Conservation (phyloP, 64 coral and sea anemone genomes). For the Astreopora myriophthalma region DNA sequence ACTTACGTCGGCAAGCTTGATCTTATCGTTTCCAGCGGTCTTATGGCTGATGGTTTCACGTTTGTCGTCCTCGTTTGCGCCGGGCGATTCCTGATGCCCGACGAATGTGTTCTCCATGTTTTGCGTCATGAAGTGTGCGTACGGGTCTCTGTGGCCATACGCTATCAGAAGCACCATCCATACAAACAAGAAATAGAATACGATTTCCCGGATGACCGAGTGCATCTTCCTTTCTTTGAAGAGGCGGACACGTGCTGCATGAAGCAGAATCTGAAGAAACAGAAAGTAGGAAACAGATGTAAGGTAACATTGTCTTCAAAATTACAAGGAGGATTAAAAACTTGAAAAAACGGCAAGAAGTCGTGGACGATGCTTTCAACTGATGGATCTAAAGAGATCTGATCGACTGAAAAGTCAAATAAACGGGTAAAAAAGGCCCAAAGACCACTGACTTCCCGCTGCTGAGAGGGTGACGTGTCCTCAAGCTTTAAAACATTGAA, state of each 20-base stretch:
- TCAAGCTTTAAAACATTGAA: not conserved
- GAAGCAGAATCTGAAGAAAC: not conserved
- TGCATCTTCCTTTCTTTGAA: slow-evolving; percentile 95
- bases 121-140: slow-evolving; percentile 80
- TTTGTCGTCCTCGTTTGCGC: not conserved
- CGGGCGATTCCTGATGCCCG: slow-evolving; percentile 16
- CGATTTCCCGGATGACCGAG: slow-evolving; percentile 80
- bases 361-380: too few relatives aligned
- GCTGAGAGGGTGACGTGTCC: not conserved
- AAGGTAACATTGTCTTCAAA: not conserved
- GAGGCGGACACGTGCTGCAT: slow-evolving; percentile 58
- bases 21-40: not conserved
- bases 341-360: too few relatives aligned
- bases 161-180: slow-evolving; percentile 91
- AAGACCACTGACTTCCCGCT: too few relatives aligned
- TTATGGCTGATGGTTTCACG: not conserved
- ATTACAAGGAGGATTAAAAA: too few relatives aligned
- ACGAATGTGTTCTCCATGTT: slow-evolving; percentile 72
- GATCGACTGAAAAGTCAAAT: too few relatives aligned
- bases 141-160: slow-evolving; percentile 91
- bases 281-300: not conserved
- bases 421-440: too few relatives aligned
- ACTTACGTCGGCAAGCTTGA: slow-evolving; percentile 74
- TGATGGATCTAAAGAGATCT: too few relatives aligned
- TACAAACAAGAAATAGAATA: slow-evolving; percentile 87